Base-by-base conservation (phyloP, 2,797 vertebrate species). In the Alectoris magna region DNA sequence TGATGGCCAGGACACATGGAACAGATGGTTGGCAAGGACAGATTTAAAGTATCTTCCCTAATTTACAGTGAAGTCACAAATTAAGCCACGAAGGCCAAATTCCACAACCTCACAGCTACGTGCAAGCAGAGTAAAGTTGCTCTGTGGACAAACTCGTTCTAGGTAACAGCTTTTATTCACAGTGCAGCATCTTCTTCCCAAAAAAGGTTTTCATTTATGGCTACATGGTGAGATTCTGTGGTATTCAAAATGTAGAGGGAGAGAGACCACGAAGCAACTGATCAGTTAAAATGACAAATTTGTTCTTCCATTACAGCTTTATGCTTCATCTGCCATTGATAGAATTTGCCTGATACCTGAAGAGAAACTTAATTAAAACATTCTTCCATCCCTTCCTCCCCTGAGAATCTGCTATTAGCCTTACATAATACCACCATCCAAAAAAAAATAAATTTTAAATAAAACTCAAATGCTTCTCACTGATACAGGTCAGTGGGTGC, bases 281-380 rank as follows among this genome's bases (percentile, higher is more conserved):
- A 81, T 67, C 62, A 56, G 46, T 62, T 41, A 69, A 83, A 83
- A 70, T 10, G n/a, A 84, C n/a, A 84, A 76, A 39, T 21, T 59
- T 68, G 22, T 72, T 93, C 69, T 93, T 44, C 44, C 53, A 46
- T 68, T 87, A 60, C 27, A 90, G 70, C 43, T 72, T 92, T 84
- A 67, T 39, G 43, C 62, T 92, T 93, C 79, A 91, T 79, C 81
- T 91, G 81, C 74, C 90, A 88, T 68, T 89, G 82, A 92, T 0
- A 64, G 53, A 56, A 84, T 70, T 93, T 88, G 44, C 55, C 41
- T 58, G 59, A 86, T 38, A 72, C 38, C 78, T 79, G 55, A 75
- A 92, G n/a, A 94, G 81, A 95, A 96, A 60, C 51, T 69, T 94
- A 88, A 94, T 94, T 88, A 81, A 67, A 84, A 63, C 51, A 66